Evolutionary conservation across 2,888 invertebrate species (phyloP).

Genomic region (Pollenia angustigena): DNA sequence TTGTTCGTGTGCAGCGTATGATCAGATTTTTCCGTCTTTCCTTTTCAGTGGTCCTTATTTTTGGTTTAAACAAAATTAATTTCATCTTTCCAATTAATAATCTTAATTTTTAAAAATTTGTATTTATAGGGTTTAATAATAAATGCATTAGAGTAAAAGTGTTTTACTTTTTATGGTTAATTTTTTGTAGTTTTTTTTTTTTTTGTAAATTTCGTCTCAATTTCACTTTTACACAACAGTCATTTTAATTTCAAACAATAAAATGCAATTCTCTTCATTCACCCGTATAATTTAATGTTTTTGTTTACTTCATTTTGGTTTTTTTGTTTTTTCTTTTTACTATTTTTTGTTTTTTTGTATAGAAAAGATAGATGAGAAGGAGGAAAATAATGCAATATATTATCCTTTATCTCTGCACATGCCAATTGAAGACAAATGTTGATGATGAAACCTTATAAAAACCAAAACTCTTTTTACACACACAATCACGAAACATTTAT

Average conservation of each 20-base stretch:
- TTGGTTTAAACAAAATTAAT: too few relatives aligned
- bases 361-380: conserved; percentile 1
- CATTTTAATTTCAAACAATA: conserved; percentile 46
- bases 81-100: too few relatives aligned
- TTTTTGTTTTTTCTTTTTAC: not conserved
- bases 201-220: not conserved
- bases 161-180: not conserved
- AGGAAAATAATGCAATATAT: conserved; percentile 54
- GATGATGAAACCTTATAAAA: conserved; percentile 67
- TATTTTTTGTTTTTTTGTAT: not conserved
- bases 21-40: too few relatives aligned
- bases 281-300: conserved; percentile 44
- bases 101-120: too few relatives aligned
- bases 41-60: too few relatives aligned
- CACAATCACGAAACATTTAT: conserved; percentile 1
- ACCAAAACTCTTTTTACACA: conserved; percentile 31
- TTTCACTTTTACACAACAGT: conserved; percentile 31
- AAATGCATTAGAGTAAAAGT: too few relatives aligned
- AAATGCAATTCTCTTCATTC: conserved; percentile 41
- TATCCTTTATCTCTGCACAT: conserved; percentile 65
- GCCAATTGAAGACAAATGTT: conserved; percentile 70
- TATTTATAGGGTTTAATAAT: too few relatives aligned
- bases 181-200: too few relatives aligned
- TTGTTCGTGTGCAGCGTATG: too few relatives aligned
- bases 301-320: not conserved